A percentile compares a stretch with the other conserved stretches of the same genome.
These are phyloP conservation scores for Watsonalla binaria DNA, from an alignment of 2,888 invertebrate genomes.

Conservation along the genomic window DNA sequence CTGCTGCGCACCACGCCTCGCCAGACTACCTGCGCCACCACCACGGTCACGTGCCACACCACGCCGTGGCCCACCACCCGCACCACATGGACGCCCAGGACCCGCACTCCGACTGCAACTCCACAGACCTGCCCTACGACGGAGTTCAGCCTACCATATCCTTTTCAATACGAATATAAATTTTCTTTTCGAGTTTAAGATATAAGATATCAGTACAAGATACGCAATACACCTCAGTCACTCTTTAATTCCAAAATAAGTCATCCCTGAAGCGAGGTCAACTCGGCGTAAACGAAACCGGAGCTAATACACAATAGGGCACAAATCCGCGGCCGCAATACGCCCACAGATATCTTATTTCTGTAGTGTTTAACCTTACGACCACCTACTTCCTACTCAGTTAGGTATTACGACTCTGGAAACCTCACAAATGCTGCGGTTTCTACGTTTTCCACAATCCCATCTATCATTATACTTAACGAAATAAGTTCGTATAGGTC, in stretches of 20 bases:
- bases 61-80: conserved; percentile 84
- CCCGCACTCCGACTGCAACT: conserved; percentile 93
- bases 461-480: conserved; percentile 10
- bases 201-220: too few relatives aligned
- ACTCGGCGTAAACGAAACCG: conserved; percentile 27
- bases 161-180: conserved; percentile 82
- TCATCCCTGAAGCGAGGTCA: conserved; percentile 23
- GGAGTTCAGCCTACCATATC: conserved; percentile 97
- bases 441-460: conserved; percentile 56
- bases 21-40: conserved; percentile 88
- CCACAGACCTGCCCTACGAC: conserved; percentile 93
- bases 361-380: conserved; percentile 78
- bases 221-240: neutral
- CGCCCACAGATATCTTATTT: conserved; percentile 74
- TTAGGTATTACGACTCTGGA: conserved; percentile 69
- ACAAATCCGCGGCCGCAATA: conserved; percentile 41
- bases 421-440: conserved; percentile 71
- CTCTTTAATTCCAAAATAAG: conserved; percentile 17
- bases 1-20: conserved; percentile 89
- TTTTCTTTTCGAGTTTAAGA: neutral
- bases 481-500: conserved; percentile 3
- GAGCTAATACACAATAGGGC: conserved; percentile 25
- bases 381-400: conserved; percentile 69
- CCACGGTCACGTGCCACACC: conserved; percentile 86
- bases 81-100: conserved; percentile 92